Conservation (phyloP, 2,888 invertebrate species). For the Diploptera punctata region DNA sequence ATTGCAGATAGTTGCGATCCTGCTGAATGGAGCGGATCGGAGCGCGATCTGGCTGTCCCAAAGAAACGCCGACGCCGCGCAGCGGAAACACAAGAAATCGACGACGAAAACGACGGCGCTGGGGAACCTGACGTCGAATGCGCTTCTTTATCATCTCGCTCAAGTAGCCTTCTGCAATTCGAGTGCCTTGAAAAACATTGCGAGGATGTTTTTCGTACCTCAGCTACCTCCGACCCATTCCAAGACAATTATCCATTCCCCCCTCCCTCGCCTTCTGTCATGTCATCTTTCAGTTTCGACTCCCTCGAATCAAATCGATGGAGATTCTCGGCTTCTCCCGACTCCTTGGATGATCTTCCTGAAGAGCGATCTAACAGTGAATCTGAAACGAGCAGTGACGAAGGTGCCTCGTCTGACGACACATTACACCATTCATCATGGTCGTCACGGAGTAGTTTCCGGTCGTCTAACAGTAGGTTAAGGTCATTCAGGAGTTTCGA, state of each 20-base stretch:
- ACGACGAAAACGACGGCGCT: slow-evolving; percentile 51
- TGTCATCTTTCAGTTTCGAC: slow-evolving; percentile 42
- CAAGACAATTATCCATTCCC: slow-evolving; percentile 39
- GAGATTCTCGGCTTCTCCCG: slow-evolving; percentile 34
- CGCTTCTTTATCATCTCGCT: slow-evolving; percentile 63
- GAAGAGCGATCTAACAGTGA: slow-evolving; percentile 40
- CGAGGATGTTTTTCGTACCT: slow-evolving; percentile 56
- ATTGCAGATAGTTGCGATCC: neutral
- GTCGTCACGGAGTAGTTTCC: slow-evolving; percentile 44
- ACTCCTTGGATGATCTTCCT: slow-evolving; percentile 35
- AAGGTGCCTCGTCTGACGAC: slow-evolving; percentile 44
- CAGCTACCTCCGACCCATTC: slow-evolving; percentile 45
- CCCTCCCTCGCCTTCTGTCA: slow-evolving; percentile 44
- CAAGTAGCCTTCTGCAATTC: slow-evolving; percentile 83
- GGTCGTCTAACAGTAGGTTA: slow-evolving; percentile 38
- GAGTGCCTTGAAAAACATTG: slow-evolving; percentile 80
- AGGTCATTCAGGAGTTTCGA: slow-evolving; percentile 56
- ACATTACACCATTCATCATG: slow-evolving; percentile 43
- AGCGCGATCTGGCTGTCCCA: slow-evolving; percentile 77
- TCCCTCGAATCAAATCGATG: slow-evolving; percentile 39
- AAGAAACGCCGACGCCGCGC: slow-evolving; percentile 71
- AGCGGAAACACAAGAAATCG: slow-evolving; percentile 38
- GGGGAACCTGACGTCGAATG: slow-evolving; percentile 39
- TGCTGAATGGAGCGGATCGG: slow-evolving; percentile 64
- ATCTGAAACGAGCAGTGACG: slow-evolving; percentile 44